phyloP scores from a whole-genome alignment of 2,113 vertebrate genomes.

The Prunella himalayana region DNA sequence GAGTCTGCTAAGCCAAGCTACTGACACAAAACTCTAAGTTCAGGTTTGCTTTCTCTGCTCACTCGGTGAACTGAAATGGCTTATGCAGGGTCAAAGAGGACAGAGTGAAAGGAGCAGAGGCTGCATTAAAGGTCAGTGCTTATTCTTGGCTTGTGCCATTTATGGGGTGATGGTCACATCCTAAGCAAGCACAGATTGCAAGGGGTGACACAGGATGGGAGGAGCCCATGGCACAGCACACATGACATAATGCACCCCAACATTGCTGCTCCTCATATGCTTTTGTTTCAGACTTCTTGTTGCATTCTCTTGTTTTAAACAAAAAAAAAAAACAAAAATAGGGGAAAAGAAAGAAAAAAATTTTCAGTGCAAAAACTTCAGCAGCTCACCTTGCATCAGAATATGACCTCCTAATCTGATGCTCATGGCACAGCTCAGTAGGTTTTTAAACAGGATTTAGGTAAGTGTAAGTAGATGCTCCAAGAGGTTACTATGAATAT shows the following conservation, averaged over 20 bases:
- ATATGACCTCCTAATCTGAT: background rate
- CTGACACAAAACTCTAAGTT: background rate
- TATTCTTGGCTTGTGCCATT: background rate
- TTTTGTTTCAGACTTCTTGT: background rate
- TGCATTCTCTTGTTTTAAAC: fast-evolving
- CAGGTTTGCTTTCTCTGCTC: background rate
- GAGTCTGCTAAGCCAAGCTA: background rate
- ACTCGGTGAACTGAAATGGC: background rate
- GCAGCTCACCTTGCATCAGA: background rate
- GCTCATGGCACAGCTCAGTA: background rate
- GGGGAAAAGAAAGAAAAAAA: fast-evolving
- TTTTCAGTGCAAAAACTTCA: background rate
- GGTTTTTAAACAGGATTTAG: background rate
- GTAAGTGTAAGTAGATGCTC: background rate
- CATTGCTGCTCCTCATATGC: fast-evolving
- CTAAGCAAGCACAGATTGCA: background rate
- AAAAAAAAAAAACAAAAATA: background rate
- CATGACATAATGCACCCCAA: background rate
- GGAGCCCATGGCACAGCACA: background rate
- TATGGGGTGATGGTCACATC: background rate
- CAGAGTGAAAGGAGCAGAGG: background rate
- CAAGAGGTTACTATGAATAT: background rate
- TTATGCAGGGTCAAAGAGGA: background rate
- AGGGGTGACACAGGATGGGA: background rate
- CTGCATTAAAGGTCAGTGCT: background rate